Percentiles rank a stretch among this genome's conserved stretches.
Conservation (phyloP, 1,140 invertebrate genomes). For the Musca vetustissima region DNA sequence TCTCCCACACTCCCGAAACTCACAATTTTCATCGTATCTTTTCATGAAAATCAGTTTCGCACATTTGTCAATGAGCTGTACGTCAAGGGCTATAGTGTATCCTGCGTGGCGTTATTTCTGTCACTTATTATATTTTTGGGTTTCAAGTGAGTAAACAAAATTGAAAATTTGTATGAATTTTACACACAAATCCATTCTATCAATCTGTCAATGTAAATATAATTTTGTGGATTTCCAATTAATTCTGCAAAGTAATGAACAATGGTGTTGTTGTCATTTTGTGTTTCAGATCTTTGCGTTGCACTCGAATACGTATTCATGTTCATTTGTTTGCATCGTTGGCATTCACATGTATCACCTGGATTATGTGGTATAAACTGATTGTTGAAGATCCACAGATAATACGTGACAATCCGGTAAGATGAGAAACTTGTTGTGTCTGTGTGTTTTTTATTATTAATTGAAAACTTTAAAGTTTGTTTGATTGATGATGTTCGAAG, state of each 20-base stretch:
- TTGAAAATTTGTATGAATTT: not conserved
- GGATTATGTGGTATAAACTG: slow-evolving; percentile 62
- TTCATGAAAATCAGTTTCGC: slow-evolving; percentile 62
- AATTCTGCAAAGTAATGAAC: not conserved
- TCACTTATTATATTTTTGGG: slow-evolving; percentile 74
- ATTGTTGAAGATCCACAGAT: slow-evolving; percentile 57
- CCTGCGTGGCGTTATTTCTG: slow-evolving; percentile 70
- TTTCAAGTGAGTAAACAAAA: slow-evolving; percentile 66
- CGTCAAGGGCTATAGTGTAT: slow-evolving; percentile 73
- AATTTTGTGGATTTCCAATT: no score
- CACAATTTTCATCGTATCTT: not conserved
- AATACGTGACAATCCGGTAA: slow-evolving; percentile 59
- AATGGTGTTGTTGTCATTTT: not conserved
- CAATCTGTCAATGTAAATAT: no score
- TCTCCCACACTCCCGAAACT: no score
- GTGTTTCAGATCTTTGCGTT: slow-evolving; percentile 61
- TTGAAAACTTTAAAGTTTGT: not conserved
- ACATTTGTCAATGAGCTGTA: slow-evolving; percentile 71
- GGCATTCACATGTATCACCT: slow-evolving; percentile 68
- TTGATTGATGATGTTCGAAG: not conserved
- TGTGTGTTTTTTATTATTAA: not conserved
- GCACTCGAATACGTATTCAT: slow-evolving; percentile 81
- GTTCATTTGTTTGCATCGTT: slow-evolving; percentile 86
- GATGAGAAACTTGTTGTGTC: slow-evolving; percentile 3
- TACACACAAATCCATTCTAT: no score